These are phyloP conservation scores for Ips nitidus DNA, from an alignment of 1,140 invertebrate genomes.

Conservation along the genomic window DNA sequence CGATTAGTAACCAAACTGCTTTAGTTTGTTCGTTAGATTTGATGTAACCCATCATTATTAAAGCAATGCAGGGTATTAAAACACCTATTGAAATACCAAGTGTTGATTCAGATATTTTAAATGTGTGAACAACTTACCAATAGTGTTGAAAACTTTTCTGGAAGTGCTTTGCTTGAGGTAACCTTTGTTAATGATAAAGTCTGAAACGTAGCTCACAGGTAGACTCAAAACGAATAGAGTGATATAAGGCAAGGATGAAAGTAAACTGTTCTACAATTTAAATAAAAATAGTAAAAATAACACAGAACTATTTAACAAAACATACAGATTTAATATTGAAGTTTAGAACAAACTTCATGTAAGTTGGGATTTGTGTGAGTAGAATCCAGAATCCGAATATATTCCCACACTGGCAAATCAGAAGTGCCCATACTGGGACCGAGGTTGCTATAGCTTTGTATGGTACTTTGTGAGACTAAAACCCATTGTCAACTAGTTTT, in stretches of 20 bases:
- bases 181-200: slow-evolving; percentile 60
- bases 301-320: slow-evolving; percentile 2
- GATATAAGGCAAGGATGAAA: slow-evolving; percentile 78
- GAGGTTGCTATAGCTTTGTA: slow-evolving; percentile 77
- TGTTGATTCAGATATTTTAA: slow-evolving; percentile 57
- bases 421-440: slow-evolving; percentile 78
- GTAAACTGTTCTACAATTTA: slow-evolving; percentile 65
- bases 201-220: slow-evolving; percentile 63
- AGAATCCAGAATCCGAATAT: slow-evolving; percentile 94
- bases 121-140: slow-evolving; percentile 57
- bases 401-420: slow-evolving; percentile 79
- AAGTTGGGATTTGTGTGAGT: slow-evolving; percentile 87
- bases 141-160: slow-evolving; percentile 66
- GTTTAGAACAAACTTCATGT: slow-evolving; percentile 78
- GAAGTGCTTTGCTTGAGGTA: slow-evolving; percentile 55
- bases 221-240: slow-evolving; percentile 69
- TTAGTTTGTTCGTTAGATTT: slow-evolving; percentile 4
- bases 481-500: background rate
- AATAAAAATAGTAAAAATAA: background rate
- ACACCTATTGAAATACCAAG: slow-evolving; percentile 60
- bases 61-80: slow-evolving; percentile 55
- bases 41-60: slow-evolving; percentile 58
- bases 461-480: slow-evolving; percentile 57
- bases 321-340: slow-evolving; percentile 67
- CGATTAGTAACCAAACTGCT: slow-evolving; percentile 63